Evolutionary conservation across 2,888 invertebrate species (phyloP), one percentile per base, ranked within the genome.

Genomic region (Dasysyrphus albostriatus): DNA sequence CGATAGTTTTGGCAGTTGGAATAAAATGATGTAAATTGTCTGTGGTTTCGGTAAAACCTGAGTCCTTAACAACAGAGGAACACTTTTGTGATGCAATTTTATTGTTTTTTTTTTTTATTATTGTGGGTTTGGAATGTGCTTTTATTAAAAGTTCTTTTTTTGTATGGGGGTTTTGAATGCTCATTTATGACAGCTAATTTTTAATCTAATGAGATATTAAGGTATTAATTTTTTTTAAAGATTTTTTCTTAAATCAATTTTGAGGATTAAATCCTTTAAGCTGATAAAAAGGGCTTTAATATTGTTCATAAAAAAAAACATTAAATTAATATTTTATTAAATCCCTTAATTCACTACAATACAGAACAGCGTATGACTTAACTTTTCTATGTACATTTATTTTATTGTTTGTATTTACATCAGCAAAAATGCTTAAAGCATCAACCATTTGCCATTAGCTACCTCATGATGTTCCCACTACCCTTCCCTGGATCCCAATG

Each of bases 1-100:
- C 81, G 63, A 82, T 82, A 76, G 32, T 49, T 29, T 73, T 51
- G 19, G 42, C 24, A 29, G 56, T 49, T 44, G n/a, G 24, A 49
- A 73, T 49, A 37, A 14, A 47, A 34, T 73, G 24, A 59, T 59
- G 34, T 73, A 63, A 56, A 42, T 37, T 56, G 32, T n/a, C 47
- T 58, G 47, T 47, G 56, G 34, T 47, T 24, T 44, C 2, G 16
- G 14, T 39, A 7, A 39, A 61, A 72, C n/a, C 32, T 47, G 19
- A 37, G n/a, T 34, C n/a, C 3, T 42, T 4, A 12, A 44, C 51
- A 8, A 7, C 1, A 44, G 59, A 61, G 44, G 61, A 72, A 51
- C n/a, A 42, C 10, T 9, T 39, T 10, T 24, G 2, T 51, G 70
- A 37, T 39, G 51, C 10, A 12, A 39, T 12, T 39, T 37, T 9